Evolutionary conservation across 2,113 vertebrate species (phyloP).

Genomic region (Xyliphius kryptos): DNA sequence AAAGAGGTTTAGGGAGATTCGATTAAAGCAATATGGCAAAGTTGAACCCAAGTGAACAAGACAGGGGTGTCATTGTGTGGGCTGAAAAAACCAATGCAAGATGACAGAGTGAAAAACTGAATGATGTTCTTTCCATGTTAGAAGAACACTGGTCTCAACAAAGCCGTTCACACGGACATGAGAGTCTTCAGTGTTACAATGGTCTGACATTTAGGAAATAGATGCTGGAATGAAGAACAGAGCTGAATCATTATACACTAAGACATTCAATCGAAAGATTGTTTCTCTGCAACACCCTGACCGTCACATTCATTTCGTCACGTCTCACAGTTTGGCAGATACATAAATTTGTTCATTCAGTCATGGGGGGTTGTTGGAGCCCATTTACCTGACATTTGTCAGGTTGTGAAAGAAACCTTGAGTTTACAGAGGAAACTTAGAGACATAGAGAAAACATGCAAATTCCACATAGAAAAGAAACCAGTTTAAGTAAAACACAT

Average conservation of each 20-base stretch:
- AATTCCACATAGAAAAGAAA: no score
- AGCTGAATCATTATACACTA: slow-evolving; percentile 29
- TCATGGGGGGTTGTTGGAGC: no score
- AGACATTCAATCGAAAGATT: slow-evolving; percentile 24
- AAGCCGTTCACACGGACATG: slow-evolving; percentile 20
- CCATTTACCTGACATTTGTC: no score
- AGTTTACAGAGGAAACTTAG: no score
- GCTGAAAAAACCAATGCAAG: slow-evolving; percentile 7
- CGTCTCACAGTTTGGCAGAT: not conserved
- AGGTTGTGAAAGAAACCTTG: no score
- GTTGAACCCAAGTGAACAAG: slow-evolving; percentile 22
- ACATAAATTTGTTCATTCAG: not conserved
- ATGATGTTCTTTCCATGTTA: slow-evolving; percentile 17
- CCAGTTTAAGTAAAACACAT: no score
- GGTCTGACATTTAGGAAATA: slow-evolving; percentile 22
- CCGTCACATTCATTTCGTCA: slow-evolving; percentile 7
- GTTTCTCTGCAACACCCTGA: slow-evolving; percentile 5
- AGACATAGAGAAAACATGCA: no score
- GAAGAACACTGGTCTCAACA: slow-evolving; percentile 17
- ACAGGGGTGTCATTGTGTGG: slow-evolving; percentile 15
- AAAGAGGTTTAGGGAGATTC: not conserved
- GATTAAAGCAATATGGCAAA: slow-evolving; percentile 22
- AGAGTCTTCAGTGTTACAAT: slow-evolving; percentile 30
- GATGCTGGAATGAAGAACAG: slow-evolving; percentile 7
- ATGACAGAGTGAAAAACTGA: not conserved